Base-by-base conservation (phyloP, 2,888 invertebrate species). In the Campoplex nolae region DNA sequence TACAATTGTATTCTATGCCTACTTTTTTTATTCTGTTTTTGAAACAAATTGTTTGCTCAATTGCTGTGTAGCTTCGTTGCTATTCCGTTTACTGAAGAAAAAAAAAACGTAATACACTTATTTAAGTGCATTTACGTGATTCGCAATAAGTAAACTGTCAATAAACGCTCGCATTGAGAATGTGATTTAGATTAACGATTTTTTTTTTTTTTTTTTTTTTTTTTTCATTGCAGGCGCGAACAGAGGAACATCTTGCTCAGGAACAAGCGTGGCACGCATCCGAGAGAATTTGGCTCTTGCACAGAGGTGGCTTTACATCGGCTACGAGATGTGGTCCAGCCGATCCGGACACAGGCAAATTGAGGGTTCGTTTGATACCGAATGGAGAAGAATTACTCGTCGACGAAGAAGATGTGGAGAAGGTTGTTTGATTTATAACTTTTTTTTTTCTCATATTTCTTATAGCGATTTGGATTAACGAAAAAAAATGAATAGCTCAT, bases 381-480 rank as follows among this genome's bases (percentile, higher is more conserved):
- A 97, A 97, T 83, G 98, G 97, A 7, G 98, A 98, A 93, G 95
- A 97, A 89, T 95, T 99, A 85, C 96, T 97, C 81, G 99, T 99
- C 38, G 99, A 99, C 93, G 98, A 99, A 94, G 99, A 99, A 95
- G 99, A 99, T 93, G 96, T 99, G 90, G 99, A 99, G 95, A 98
- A 98, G 96, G 98, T 98, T 92, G 78, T 67, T 77, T 42, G 0
- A 8, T 84, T 11, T 75, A 71, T 35, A 3, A 74, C 54, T 74
- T 67, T 45, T 51, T 45, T 74, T 48, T 82, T 62, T 70, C 7
- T 51, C n/a, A 84, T n/a, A 65, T 51, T 48, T 67, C 58, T 51
- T 58, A 58, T 68, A 54, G 68, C 77, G 73, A 51, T 79, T 58
- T 58, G 13, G 23, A 58, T 28, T 16, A 28, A 2, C 58, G 16